A percentile compares a stretch with the other conserved stretches of the same genome.
Evolutionary conservation across 2,888 invertebrate species (phyloP).

Genomic region (Brachycybe producta): DNA sequence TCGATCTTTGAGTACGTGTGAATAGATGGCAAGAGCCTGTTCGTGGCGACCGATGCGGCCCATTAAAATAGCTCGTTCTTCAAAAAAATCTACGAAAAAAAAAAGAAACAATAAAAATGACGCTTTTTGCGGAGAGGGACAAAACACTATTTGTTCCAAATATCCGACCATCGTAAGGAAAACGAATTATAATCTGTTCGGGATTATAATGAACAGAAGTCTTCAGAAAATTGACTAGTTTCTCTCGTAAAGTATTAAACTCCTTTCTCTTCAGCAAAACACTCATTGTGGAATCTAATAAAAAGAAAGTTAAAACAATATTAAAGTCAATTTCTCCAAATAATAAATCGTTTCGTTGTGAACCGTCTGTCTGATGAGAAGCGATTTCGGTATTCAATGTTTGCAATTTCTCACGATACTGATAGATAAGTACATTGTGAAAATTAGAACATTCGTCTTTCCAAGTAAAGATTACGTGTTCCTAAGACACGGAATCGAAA

Average conservation of each 20-base stretch:
- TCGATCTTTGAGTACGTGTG: slow-evolving; percentile 70
- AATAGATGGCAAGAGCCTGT: slow-evolving; percentile 82
- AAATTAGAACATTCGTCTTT: slow-evolving; percentile 68
- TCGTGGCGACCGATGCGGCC: slow-evolving; percentile 83
- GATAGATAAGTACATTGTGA: slow-evolving; percentile 80
- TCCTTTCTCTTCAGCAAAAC: slow-evolving; percentile 34
- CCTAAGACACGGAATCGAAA: slow-evolving; percentile 38
- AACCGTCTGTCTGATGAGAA: slow-evolving; percentile 28
- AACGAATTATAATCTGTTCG: slow-evolving; percentile 70
- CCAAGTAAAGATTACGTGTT: slow-evolving; percentile 85
- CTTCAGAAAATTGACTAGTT: slow-evolving; percentile 64
- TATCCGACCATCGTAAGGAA: slow-evolving; percentile 54
- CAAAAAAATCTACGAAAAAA: slow-evolving; percentile 49
- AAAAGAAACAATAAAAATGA: slow-evolving; percentile 1
- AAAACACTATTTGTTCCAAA: no score
- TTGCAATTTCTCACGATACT: slow-evolving; percentile 62
- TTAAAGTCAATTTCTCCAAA: background rate
- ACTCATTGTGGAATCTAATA: slow-evolving; percentile 6
- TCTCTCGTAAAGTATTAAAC: slow-evolving; percentile 44
- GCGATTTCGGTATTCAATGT: slow-evolving; percentile 33
- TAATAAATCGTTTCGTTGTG: slow-evolving; percentile 1
- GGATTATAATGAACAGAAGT: slow-evolving; percentile 69
- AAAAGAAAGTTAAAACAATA: slow-evolving; percentile 6
- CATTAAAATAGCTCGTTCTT: slow-evolving; percentile 87
- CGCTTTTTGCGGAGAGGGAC: no score